Evolutionary conservation across 2,888 invertebrate genomes (phyloP).

Genomic region (Cenopis cana): DNA sequence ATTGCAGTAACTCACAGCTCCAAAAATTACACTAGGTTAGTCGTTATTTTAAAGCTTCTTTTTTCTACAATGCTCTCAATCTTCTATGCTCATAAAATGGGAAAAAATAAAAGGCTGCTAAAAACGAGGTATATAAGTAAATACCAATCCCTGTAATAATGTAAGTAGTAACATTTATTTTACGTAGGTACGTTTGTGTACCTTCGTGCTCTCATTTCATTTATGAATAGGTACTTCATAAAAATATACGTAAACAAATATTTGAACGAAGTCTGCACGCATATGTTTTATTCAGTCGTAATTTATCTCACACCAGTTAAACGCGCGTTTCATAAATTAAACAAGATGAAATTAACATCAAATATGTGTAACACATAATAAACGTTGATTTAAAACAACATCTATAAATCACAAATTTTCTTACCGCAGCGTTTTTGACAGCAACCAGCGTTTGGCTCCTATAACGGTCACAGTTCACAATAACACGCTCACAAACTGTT

Average conservation of each 20-base stretch:
- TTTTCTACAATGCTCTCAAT: too few relatives aligned
- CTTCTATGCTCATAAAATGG: too few relatives aligned
- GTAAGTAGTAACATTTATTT: not conserved
- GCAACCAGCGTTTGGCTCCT: slow-evolving; percentile 67
- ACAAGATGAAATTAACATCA: slow-evolving; percentile 30
- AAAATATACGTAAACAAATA: slow-evolving; percentile 1
- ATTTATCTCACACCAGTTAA: slow-evolving; percentile 24
- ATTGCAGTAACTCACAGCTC: too few relatives aligned
- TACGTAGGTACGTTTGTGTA: not conserved
- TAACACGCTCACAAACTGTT: slow-evolving; percentile 55
- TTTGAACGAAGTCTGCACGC: not conserved
- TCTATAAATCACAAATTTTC: slow-evolving; percentile 58
- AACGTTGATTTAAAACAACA: slow-evolving; percentile 47
- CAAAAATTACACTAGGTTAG: too few relatives aligned
- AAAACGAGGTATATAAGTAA: not conserved
- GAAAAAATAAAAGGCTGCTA: too few relatives aligned
- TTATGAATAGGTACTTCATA: not conserved
- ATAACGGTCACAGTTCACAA: slow-evolving; percentile 62
- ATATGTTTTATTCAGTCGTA: slow-evolving; percentile 19
- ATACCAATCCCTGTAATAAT: not conserved
- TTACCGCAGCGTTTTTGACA: slow-evolving; percentile 77
- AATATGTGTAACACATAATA: slow-evolving; percentile 46
- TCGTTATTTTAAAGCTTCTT: too few relatives aligned
- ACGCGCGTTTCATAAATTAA: slow-evolving; percentile 29
- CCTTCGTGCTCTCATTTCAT: not conserved